Base-by-base conservation (phyloP, 1,140 invertebrate genomes). In the Hirudo medicinalis region DNA sequence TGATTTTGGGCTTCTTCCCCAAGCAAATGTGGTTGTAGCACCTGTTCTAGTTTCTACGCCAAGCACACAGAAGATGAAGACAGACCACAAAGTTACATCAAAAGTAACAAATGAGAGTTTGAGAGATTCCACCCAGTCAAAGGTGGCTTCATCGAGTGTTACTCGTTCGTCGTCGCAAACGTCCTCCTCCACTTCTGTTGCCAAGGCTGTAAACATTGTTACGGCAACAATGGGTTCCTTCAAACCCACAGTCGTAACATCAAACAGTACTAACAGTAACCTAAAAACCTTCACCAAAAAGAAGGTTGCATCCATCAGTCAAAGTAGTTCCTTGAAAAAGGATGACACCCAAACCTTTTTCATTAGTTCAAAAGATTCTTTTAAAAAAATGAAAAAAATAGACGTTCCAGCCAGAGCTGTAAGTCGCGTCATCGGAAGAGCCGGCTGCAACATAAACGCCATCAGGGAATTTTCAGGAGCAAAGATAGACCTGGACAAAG, bases 401-500 rank as follows among this genome's bases (percentile, higher is more conserved):
- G 75, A 75, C 8, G 94, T 98, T 71, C 92, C 93, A 67, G 87
- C 92, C 22, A 90, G 91, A 81, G 94, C 93, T 60, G 97, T 97
- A 67, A 94, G 92, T 76, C 85, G 93, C 73, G 93, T 97, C 0
- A 97, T 97, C 79, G 94, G 94, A 1, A 87, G 94, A 77, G 93
- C 90, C 22, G 94, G 94, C n/a, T 92, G 89, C 82, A 96, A 97
- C 83, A 97, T 98, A 75, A 97, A 97, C 84, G 91, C 94, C 9
- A 97, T 98, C 77, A 85, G 94, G 73, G 89, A 90, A 73, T 89
- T 91, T 27, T 96, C 93, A 20, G 92, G 92, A 69, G 94, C 94
- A 9, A 91, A 96, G 79, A 97, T 97, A 78, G 94, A 98, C 83
- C 91, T 98, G 2, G 94, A 98, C 80, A 97, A 97, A 79, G 91